Percentiles rank a stretch among this genome's conserved stretches.
Evolutionary conservation across 2,113 vertebrate genomes (phyloP).

Genomic region (Ochotona princeps): DNA sequence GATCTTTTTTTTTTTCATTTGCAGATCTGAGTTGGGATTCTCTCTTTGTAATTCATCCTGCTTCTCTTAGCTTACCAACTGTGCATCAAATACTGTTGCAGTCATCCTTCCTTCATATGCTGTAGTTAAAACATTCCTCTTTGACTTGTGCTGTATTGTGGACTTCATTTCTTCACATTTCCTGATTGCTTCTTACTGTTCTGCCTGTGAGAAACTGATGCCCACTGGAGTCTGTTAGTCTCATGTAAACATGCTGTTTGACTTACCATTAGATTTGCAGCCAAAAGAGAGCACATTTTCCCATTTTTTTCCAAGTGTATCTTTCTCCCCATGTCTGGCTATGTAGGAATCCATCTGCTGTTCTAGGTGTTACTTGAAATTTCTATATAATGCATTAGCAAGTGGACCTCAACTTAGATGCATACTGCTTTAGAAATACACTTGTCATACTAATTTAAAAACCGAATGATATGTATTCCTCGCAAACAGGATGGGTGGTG

Average conservation of each 20-base stretch:
- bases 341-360: neutral
- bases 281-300: neutral
- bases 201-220: neutral
- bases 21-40: neutral
- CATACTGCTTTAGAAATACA: neutral
- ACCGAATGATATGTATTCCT: slow-evolving; percentile 6
- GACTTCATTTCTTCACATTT: neutral
- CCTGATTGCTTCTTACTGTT: slow-evolving; percentile 22
- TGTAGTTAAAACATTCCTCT: slow-evolving; percentile 31
- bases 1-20: neutral
- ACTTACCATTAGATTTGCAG: neutral
- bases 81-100: neutral
- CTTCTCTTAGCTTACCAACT: slow-evolving; percentile 13
- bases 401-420: neutral
- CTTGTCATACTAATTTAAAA: slow-evolving; percentile 20
- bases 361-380: slow-evolving; percentile 31
- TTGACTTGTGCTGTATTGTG: neutral
- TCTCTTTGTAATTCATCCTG: neutral
- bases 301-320: neutral
- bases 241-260: slow-evolving; percentile 16
- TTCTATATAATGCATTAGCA: slow-evolving; percentile 10
- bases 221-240: neutral
- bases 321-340: neutral
- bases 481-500: neutral
- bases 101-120: neutral